Evolutionary conservation across 1,140 invertebrate genomes (phyloP), one percentile per base, ranked within the genome.

Genomic region (Periplaneta americana): DNA sequence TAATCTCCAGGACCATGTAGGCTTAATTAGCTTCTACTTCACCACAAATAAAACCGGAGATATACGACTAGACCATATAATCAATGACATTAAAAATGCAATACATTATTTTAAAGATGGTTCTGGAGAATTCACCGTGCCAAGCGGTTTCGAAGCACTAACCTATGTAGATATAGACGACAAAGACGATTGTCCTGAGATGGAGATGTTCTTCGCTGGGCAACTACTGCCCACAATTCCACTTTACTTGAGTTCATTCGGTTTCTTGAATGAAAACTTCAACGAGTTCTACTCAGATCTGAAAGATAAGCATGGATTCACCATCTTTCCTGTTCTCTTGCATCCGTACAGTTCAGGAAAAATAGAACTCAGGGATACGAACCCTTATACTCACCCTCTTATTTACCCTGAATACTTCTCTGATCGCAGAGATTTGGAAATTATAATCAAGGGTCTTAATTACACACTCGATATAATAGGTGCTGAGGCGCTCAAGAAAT

Each of bases 351-450:
- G 88, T 34, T 78, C 80, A 6, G 89, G 89, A 39, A 82, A 77
- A 15, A 90, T 97, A 34, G 90, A 90, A 85, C 87, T 97, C 5
- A 89, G 90, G 81, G 91, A 90, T 82, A 92, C 86, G 74, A 92
- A 96, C 88, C 95, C 96, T 8, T 91, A 91, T 77, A 89, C 92
- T 15, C 93, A 95, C 85, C 97, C 97, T 0, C 87, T 92, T 28
- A 93, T 98, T 28, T 92, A 95, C 84, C 93, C 96, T 0, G 96
- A 96, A 84, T 97, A 15, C 37, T 39, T 39, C 18, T 15, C 11
- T 15, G 37, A 39, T 1, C 37, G 11, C 11, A 6, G 11, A 39
- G 37, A 39, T 17, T 39, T 39, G 5, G 37, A 39, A 17, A 39
- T 11, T 39, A 1, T 39, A 17, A 11, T 39, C 18, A 1, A 15